phyloP scores from a whole-genome alignment of 2,888 invertebrate species.

The Drosophila heteroneura region DNA sequence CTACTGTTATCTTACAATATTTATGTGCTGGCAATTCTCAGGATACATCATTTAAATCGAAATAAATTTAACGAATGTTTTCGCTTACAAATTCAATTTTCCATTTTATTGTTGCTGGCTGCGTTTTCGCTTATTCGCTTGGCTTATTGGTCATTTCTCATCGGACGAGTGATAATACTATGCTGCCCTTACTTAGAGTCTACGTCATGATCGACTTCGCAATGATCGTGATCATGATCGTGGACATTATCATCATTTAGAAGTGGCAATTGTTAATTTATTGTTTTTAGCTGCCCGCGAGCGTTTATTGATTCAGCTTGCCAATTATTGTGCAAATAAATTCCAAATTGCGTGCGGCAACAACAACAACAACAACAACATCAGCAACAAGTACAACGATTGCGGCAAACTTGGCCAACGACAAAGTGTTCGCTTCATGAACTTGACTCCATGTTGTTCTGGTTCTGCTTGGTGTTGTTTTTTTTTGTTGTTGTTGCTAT shows the following conservation, averaged over 20 bases:
- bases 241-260: slow-evolving; percentile 32
- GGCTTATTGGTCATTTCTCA: slow-evolving; percentile 51
- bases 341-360: slow-evolving; percentile 77
- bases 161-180: neutral
- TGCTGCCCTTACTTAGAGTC: slow-evolving; percentile 6
- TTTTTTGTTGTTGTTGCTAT: slow-evolving; percentile 29
- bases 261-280: slow-evolving; percentile 78
- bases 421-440: slow-evolving; percentile 57
- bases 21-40: neutral
- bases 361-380: slow-evolving; percentile 23
- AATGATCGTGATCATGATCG: slow-evolving; percentile 7
- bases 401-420: slow-evolving; percentile 48
- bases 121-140: slow-evolving; percentile 25
- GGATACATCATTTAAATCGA: slow-evolving; percentile 40
- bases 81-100: slow-evolving; percentile 52
- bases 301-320: slow-evolving; percentile 79
- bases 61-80: slow-evolving; percentile 52
- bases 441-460: slow-evolving; percentile 49
- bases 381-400: slow-evolving; percentile 20
- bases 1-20: neutral
- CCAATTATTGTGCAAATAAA: slow-evolving; percentile 81
- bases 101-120: slow-evolving; percentile 29
- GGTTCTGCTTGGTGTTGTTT: slow-evolving; percentile 30
- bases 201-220: slow-evolving; percentile 6
- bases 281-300: slow-evolving; percentile 68